These are phyloP conservation scores for Caenorhabditis latens DNA, from an alignment of 1,140 invertebrate genomes.

Conservation along the genomic window DNA sequence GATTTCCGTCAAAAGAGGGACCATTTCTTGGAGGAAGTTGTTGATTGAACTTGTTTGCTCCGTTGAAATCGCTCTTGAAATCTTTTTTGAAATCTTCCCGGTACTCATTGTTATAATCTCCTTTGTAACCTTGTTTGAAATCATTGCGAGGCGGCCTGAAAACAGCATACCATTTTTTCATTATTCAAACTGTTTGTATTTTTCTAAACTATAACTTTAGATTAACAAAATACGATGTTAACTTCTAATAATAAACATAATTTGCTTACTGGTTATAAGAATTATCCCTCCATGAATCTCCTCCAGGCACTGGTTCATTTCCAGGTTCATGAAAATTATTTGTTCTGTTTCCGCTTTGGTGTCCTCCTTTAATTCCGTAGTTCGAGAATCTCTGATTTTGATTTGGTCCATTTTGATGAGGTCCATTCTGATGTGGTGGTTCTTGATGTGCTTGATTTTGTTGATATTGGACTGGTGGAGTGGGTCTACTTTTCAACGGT, in stretches of 20 bases:
- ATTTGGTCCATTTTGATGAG: not conserved
- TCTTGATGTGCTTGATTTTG: not conserved
- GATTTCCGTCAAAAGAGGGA: not conserved
- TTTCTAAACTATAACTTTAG: too few relatives aligned
- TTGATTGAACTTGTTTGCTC: slow-evolving; percentile 16
- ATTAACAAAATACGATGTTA: too few relatives aligned
- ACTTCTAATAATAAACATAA: too few relatives aligned
- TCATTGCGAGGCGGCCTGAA: not conserved
- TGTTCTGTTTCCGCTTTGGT: not conserved
- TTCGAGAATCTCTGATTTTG: not conserved
- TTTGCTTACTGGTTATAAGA: not conserved
- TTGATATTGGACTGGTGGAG: not conserved
- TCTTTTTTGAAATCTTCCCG: not conserved
- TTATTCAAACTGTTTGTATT: not conserved
- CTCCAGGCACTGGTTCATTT: not conserved
- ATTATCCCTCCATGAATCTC: slow-evolving; percentile 36
- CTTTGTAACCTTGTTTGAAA: not conserved
- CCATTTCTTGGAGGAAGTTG: not conserved
- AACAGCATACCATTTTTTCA: not conserved
- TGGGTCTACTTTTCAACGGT: not conserved
- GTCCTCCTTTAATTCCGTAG: not conserved
- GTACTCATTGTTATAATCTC: not conserved
- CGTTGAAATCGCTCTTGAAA: not conserved
- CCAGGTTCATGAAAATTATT: not conserved
- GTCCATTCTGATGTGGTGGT: too few relatives aligned